Percentiles rank a stretch among this genome's conserved stretches.
These are phyloP conservation scores for Theristus sp. DNA, from an alignment of 2,888 invertebrate species.

Conservation along the genomic window DNA sequence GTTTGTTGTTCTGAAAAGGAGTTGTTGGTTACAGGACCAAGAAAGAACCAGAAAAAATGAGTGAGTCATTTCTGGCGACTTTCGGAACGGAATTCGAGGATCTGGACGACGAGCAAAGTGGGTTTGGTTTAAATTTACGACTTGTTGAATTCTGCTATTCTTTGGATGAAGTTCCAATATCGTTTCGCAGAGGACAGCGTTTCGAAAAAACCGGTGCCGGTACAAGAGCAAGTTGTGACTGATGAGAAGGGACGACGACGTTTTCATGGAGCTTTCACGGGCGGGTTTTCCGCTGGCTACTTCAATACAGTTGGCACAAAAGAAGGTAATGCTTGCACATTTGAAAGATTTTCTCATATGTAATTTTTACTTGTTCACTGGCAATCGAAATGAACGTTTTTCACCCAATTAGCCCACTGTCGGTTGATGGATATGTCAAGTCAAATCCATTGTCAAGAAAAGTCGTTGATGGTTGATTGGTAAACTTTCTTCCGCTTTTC, in stretches of 20 bases:
- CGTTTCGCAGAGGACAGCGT: constrained; percentile 3
- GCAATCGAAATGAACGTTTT: too few relatives aligned
- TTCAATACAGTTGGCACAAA: constrained; percentile 86
- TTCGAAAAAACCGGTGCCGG: constrained; percentile 51
- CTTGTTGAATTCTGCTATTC: constrained; percentile 11
- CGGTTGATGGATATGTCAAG: too few relatives aligned
- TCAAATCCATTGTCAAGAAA: too few relatives aligned
- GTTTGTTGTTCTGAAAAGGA: too few relatives aligned
- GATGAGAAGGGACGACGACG: constrained; percentile 61
- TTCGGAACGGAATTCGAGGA: constrained; percentile 23
- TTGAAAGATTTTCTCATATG: too few relatives aligned
- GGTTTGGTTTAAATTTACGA: background rate
- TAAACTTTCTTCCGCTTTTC: too few relatives aligned
- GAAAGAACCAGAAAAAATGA: background rate
- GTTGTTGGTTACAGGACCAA: background rate
- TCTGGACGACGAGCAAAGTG: constrained; percentile 19
- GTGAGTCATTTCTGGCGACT: constrained; percentile 9
- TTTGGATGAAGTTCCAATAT: too few relatives aligned
- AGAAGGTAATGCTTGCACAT: too few relatives aligned
- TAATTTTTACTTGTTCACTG: too few relatives aligned
- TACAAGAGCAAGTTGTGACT: constrained; percentile 64
- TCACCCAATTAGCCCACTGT: too few relatives aligned
- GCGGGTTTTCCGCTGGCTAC: constrained; percentile 90
- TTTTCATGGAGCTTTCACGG: constrained; percentile 97
- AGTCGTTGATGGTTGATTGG: too few relatives aligned